Evolutionary conservation across 2,113 vertebrate species (phyloP), one percentile per base, ranked within the genome.

Genomic region (Xenopus borealis): DNA sequence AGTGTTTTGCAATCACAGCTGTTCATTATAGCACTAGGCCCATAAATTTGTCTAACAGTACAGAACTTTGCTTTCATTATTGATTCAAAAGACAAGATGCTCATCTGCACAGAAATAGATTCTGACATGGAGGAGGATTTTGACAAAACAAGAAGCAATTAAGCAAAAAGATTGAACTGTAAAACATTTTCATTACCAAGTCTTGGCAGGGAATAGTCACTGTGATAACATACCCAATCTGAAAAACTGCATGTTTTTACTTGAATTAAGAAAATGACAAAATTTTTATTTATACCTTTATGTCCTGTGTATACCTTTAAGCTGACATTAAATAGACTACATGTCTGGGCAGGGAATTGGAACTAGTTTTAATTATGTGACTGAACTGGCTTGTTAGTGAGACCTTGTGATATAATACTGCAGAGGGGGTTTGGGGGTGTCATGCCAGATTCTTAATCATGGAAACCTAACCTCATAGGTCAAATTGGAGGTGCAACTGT

Each of bases 101-200:
- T 68, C 65, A 75, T 46, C 40, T 27, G 55, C 27, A 67, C 55
- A 61, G 55, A 75, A 75, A 75, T 61, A 75, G 57, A 75, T 62
- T 67, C 64, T 23, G 55, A 61, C 44, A 68, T 66, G 62, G 62
- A 66, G 64, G 52, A 74, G 72, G 53, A 74, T 67, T 67, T 63
- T 74, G 72, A 74, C 63, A 74, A 59, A 74, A 74, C 44, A 74
- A 67, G 72, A 74, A 74, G 64, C 64, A 74, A 74, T 74, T 74
- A 74, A 47, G 64, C 30, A 65, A 74, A 74, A 74, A 74, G 72
- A 67, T 61, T 68, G 72, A 75, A 75, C 55, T 75, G 65, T 68
- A 50, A 75, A 75, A 50, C 55, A 75, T 74, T 74, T 74, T 74
- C 72, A 74, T 74, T 74, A 68, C 53, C 30, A 19, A 47, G 44